Evolutionary conservation across 2,113 vertebrate genomes (phyloP).

Genomic region (Callospermophilus lateralis): DNA sequence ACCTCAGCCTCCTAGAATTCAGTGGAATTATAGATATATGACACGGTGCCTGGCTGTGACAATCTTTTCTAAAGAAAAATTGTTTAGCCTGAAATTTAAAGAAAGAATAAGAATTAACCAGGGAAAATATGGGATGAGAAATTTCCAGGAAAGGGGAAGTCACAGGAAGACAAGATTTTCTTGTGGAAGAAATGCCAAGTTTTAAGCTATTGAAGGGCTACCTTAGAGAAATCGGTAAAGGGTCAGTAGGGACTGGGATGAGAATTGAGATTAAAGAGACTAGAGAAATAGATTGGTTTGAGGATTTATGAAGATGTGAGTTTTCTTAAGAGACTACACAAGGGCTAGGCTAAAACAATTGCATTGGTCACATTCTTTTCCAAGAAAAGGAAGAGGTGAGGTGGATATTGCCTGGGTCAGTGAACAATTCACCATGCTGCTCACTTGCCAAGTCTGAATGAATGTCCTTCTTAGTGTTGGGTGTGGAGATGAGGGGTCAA

Average conservation of each 20-base stretch:
- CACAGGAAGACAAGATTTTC: background rate
- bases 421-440: background rate
- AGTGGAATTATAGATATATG: no score
- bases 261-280: background rate
- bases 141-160: background rate
- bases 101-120: background rate
- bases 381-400: background rate
- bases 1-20: no score
- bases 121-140: background rate
- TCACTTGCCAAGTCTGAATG: background rate
- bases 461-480: background rate
- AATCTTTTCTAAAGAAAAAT: background rate
- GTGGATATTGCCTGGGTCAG: no score
- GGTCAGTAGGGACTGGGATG: background rate
- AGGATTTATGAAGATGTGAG: background rate
- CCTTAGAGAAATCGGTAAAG: background rate
- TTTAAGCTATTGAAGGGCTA: background rate
- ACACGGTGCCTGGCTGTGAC: no score
- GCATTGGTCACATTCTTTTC: background rate
- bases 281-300: background rate
- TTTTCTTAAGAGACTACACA: background rate
- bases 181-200: background rate
- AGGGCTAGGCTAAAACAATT: background rate
- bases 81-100: background rate
- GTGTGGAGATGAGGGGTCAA: fast-evolving